These are phyloP conservation scores for Probaryconus sp. DNA, from an alignment of 1,140 invertebrate species.

Conservation along the genomic window DNA sequence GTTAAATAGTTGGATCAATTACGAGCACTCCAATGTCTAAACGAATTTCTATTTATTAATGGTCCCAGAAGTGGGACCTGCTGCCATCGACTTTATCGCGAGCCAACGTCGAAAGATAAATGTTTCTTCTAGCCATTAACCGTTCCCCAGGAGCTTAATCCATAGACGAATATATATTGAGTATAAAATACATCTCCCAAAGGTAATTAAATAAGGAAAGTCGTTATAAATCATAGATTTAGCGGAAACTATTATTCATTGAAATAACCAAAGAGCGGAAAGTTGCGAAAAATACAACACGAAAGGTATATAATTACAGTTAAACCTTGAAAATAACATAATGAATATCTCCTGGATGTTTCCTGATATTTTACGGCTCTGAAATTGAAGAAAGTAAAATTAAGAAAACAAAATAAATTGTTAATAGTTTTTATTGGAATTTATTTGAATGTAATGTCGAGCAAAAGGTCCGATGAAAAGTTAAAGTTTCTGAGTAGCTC, in stretches of 20 bases:
- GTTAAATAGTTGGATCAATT: too few relatives aligned
- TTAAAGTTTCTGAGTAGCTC: too few relatives aligned
- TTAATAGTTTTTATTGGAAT: too few relatives aligned
- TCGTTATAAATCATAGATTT: constrained; percentile 13
- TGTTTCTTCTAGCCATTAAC: constrained; percentile 55
- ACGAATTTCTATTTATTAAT: constrained; percentile 55
- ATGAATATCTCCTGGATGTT: too few relatives aligned
- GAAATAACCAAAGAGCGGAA: constrained; percentile 3
- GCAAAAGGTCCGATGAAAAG: too few relatives aligned
- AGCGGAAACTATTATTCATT: constrained; percentile 12
- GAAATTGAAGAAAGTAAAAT: too few relatives aligned
- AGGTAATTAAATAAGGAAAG: constrained; percentile 26
- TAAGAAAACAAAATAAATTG: too few relatives aligned
- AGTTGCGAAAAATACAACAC: constrained; percentile 6
- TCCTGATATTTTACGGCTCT: too few relatives aligned
- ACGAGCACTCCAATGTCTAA: too few relatives aligned
- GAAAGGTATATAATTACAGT: too few relatives aligned
- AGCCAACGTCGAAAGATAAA: constrained; percentile 33
- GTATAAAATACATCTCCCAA: constrained; percentile 14
- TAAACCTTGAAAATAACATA: too few relatives aligned
- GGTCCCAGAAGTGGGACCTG: constrained; percentile 10
- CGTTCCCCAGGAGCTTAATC: constrained; percentile 25
- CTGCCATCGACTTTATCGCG: constrained; percentile 22
- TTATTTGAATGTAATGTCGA: too few relatives aligned
- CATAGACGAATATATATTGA: constrained; percentile 28